A percentile compares a stretch with the other conserved stretches of the same genome.
Evolutionary conservation across 2,113 vertebrate genomes (phyloP).

Genomic region (Spheniscus mendiculus): DNA sequence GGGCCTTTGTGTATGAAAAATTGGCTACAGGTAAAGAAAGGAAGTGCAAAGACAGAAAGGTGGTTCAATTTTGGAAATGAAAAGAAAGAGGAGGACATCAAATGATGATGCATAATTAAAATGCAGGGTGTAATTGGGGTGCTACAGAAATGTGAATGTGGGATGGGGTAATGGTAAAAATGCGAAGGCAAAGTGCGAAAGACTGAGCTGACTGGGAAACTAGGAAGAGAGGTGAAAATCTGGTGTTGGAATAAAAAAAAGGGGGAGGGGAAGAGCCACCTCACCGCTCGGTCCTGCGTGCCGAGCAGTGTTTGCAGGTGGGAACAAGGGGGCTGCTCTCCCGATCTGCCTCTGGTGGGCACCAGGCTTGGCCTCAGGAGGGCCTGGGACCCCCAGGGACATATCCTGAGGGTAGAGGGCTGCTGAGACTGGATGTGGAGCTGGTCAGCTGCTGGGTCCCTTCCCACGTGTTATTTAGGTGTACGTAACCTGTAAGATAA

Average conservation of each 20-base stretch:
- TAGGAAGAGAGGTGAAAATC: not conserved
- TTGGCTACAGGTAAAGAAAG: not conserved
- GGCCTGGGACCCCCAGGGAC: not conserved
- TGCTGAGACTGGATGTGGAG: not conserved
- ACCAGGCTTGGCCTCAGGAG: not conserved
- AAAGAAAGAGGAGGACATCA: not conserved
- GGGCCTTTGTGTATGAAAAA: not conserved
- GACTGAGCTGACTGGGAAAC: not conserved
- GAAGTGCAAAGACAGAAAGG: not conserved
- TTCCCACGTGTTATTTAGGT: not conserved
- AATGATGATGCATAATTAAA: not conserved
- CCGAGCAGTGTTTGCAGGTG: not conserved
- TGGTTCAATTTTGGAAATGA: not conserved
- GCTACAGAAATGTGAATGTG: not conserved
- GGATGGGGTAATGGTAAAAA: not conserved
- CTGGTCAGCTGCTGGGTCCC: not conserved
- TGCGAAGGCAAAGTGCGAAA: not conserved
- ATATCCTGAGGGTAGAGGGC: accelerated
- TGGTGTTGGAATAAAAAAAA: not conserved
- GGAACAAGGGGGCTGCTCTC: not conserved
- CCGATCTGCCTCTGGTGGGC: accelerated
- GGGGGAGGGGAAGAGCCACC: not conserved
- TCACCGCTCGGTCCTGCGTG: not conserved
- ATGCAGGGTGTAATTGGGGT: not conserved
- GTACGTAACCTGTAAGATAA: not conserved